Evolutionary conservation across 2,113 vertebrate species (phyloP).

Genomic region (Haplochromis burtoni): DNA sequence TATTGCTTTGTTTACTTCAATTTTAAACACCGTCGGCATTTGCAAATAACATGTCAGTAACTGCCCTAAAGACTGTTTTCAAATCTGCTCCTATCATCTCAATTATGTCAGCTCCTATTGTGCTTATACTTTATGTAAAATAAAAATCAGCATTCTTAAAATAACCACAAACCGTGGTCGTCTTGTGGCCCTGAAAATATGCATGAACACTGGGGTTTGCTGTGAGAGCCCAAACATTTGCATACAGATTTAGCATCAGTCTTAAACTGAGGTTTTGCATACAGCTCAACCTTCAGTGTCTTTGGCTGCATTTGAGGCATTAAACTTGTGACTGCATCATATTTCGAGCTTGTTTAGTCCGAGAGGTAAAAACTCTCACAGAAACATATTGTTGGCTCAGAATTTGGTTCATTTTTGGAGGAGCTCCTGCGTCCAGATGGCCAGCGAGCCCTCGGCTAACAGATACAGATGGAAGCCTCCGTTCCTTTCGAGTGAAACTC

Average conservation of each 20-base stretch:
- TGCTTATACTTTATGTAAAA: background rate
- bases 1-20: background rate
- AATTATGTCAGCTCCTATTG: rapidly evolving
- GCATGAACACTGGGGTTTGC: rapidly evolving
- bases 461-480: slow-evolving; percentile 12
- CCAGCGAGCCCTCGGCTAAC: background rate
- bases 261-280: background rate
- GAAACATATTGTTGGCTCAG: background rate
- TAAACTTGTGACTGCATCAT: background rate
- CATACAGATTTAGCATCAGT: background rate
- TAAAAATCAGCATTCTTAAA: background rate
- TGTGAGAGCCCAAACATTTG: background rate
- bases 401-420: background rate
- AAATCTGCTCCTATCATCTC: background rate
- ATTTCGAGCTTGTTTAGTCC: background rate
- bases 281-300: background rate
- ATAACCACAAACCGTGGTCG: background rate
- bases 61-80: background rate
- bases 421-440: slow-evolving; percentile 18
- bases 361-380: background rate
- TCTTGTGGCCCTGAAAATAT: background rate
- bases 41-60: background rate
- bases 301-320: background rate
- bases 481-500: background rate
- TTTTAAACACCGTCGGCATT: background rate